Conservation (phyloP, 92 coral and sea anemone species). For the Diadumene lineata region DNA sequence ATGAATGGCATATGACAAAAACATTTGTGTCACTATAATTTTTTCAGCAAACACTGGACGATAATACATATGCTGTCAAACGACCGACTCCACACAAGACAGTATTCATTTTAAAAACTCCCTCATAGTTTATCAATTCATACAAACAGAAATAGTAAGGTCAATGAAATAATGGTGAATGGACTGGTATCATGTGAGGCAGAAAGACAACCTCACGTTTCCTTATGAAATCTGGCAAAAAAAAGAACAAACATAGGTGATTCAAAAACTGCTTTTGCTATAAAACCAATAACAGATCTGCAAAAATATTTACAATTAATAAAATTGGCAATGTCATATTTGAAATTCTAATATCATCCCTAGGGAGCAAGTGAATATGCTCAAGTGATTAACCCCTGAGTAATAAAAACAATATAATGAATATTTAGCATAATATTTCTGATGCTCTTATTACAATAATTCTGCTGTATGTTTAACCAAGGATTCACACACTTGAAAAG, state of each 20-base stretch:
- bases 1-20: slow-evolving; percentile 14
- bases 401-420: neutral
- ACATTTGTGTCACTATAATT: slow-evolving; percentile 6
- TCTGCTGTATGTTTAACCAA: neutral
- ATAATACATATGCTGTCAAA: neutral
- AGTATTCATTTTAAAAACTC: neutral
- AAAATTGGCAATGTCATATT: neutral
- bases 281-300: neutral
- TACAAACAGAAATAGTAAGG: too few relatives aligned
- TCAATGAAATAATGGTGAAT: too few relatives aligned
- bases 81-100: neutral
- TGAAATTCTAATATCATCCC: slow-evolving; percentile 6
- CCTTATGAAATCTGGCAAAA: neutral
- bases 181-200: too few relatives aligned
- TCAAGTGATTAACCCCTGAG: neutral
- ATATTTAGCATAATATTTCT: neutral
- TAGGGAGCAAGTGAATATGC: neutral
- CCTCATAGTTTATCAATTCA: neutral
- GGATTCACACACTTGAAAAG: neutral
- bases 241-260: neutral
- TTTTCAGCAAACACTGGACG: slow-evolving; percentile 5
- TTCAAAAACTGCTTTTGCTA: neutral
- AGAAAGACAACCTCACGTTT: neutral
- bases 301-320: neutral
- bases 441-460: neutral